Base-by-base conservation (phyloP, 2,113 vertebrate species). In the Otolemur garnettii region DNA sequence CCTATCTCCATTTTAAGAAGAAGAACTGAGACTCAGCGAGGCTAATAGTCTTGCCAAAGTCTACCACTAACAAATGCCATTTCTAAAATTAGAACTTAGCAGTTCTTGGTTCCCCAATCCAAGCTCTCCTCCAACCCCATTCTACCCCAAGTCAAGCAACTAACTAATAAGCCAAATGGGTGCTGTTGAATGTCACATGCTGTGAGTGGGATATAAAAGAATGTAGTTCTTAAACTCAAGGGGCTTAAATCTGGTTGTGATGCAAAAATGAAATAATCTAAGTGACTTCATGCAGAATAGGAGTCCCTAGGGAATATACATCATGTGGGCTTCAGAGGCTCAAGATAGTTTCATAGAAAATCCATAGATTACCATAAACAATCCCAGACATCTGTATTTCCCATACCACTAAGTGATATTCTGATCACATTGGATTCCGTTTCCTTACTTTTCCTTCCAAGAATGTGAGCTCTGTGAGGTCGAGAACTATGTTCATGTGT, bases 1-100 rank as follows among this genome's bases (percentile, higher is more conserved):
- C 75, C 92, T 81, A 92, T 85, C 85, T 90, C 79, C 72, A 84
- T 95, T 92, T 94, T 97, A 94, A 91, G 83, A 95, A 75, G 55
- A 90, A 91, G 80, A 92, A 84, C 60, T 78, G 78, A 94, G 60
- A 91, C 26, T 87, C 64, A 33, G 90, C 62, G 33, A 90, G n/a
- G 35, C 59, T 79, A 68, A 75, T 18, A 62, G 17, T 80, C 77
- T 96, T 80, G 78, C 33, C 81, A 80, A 85, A 68, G 66, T 91
- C 91, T 77, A 60, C 57, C 57, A 85, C 60, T 85, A 90, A 94
- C 72, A 93, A 60, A 94, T 92, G 62, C 26, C 53, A 66, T 87
- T 69, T 68, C 86, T 91, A 93, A 90, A 97, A 91, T 92, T 91
- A 93, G 77, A 91, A 80, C 33, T 11, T 15, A 60, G 50, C 0